Evolutionary conservation across 2,888 invertebrate species (phyloP), one percentile per base, ranked within the genome.

Genomic region (Aphodius sticticus): DNA sequence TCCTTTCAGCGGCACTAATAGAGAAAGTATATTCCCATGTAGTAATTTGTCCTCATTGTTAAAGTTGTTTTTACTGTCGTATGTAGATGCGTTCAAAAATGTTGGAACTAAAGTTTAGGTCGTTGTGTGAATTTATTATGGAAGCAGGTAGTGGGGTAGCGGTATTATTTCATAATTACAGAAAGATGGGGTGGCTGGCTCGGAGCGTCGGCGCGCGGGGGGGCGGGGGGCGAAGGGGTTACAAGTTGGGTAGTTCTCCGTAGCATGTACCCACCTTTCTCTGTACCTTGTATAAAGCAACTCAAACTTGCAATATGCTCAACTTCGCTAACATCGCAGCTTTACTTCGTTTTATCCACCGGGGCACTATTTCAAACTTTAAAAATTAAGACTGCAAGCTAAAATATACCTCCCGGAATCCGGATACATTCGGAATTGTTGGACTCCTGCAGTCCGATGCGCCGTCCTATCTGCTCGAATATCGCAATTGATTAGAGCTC

Each of bases 161-260:
- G 74, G 74, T 74, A 74, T 74, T 74, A 74, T 74, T 74, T 74
- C 74, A 74, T 74, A 74, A 74, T 74, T 74, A 74, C 74, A 74
- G 74, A 74, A 74, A 74, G 74, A 74, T 74, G 74, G 74, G 74
- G 74, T 74, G 37, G 37, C 74, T 74, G 37, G 37, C 74, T 74
- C 37, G 74, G 36, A 74, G 37, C 74, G n/a, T 9, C 74, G 70
- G 70, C 70, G 70, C 6, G 14, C 6, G 6, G 70, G 70, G 6
- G 72, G n/a, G n/a, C n/a, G n/a, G n/a, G n/a, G n/a, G n/a, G n/a
- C n/a, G n/a, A 74, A 36, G 36, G 74, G 74, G 36, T 74, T 36
- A 36, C 74, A 74, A 74, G 74, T 74, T 74, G 74, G 74, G 74
- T 37, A 74, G 74, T 26, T 74, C 74, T 74, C 74, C 37, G 37